These are phyloP conservation scores for Hippoglossus stenolepis DNA, from an alignment of 2,113 vertebrate genomes.

Conservation along the genomic window DNA sequence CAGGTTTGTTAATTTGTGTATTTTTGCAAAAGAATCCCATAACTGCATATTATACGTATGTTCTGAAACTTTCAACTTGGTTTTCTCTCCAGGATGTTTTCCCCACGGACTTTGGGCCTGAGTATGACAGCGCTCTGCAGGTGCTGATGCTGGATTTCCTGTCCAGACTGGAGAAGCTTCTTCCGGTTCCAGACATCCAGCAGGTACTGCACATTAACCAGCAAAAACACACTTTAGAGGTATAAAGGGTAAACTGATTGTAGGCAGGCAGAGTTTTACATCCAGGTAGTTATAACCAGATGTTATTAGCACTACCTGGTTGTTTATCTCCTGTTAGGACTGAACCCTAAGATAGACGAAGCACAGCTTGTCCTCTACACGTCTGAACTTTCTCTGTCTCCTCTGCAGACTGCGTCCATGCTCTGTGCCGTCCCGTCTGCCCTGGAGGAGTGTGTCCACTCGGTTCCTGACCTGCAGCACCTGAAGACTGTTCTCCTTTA, in stretches of 20 bases:
- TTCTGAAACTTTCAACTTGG: neutral
- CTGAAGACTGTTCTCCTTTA: constrained; percentile 73
- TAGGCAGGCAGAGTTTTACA: too few species aligned
- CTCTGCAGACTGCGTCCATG: constrained; percentile 70
- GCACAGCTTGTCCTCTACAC: too few species aligned
- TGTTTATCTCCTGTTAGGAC: neutral
- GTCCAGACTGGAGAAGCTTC: constrained; percentile 80
- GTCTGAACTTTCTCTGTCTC: neutral
- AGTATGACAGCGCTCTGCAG: constrained; percentile 82
- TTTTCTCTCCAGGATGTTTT: constrained; percentile 75
- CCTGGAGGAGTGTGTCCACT: constrained; percentile 78
- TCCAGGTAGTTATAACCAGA: neutral
- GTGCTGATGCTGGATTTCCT: constrained; percentile 85
- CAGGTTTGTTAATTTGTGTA: constrained; percentile 57
- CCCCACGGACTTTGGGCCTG: constrained; percentile 82
- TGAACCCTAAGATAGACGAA: too few species aligned
- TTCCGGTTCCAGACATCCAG: constrained; percentile 76
- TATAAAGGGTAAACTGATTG: too few species aligned
- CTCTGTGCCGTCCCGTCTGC: constrained; percentile 69
- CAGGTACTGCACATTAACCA: constrained; percentile 61
- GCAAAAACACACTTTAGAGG: too few species aligned
- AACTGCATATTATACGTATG: too few species aligned
- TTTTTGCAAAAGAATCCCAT: too few species aligned
- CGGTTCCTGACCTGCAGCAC: constrained; percentile 67
- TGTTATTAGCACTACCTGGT: too few species aligned